Evolutionary conservation across 2,888 invertebrate species (phyloP), one percentile per base, ranked within the genome.

Genomic region (Entomobrya proxima): DNA sequence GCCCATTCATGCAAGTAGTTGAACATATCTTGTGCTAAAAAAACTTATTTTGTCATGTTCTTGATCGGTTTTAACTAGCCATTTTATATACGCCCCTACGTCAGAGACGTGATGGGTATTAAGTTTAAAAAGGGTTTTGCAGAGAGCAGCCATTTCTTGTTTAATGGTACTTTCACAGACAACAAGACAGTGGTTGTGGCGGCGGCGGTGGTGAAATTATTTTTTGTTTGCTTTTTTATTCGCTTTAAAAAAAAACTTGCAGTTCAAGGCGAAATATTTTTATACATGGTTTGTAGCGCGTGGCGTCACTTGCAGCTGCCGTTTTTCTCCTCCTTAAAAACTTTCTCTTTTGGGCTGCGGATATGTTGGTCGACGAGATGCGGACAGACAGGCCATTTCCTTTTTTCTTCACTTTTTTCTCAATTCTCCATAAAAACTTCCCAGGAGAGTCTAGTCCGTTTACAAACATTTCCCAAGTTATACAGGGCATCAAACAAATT

Each of bases 361-460:
- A 61, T 32, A 30, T 61, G 58, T 61, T n/a, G 27, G 55, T 55
- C 55, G 55, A 55, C 44, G 44, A 44, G 44, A 44, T n/a, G 44
- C 55, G 55, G 27, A 55, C 24, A 24, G 55, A 55, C 55, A n/a
- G 58, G 32, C 30, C 32, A 30, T 61, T 61, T 61, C 58, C 58
- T 13, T 30, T 61, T 61, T 30, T n/a, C n/a, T 9, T 44, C 44
- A 13, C 4, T 30, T 61, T 32, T n/a, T n/a, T n/a, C n/a, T n/a
- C n/a, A n/a, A n/a, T n/a, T 1, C 32, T 61, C 6, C n/a, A 30
- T n/a, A 61, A 61, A 32, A 24, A 11, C 24, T 55, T 55, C 58
- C 32, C 32, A 15, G 15, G 32, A 30, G 32, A 32, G 32, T 27
- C 47, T n/a, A 27, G 9, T 27, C 11, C 27, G 9, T 27, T 24